Evolutionary conservation across 2,888 invertebrate species (phyloP), one percentile per base, ranked within the genome.

Genomic region (Agrotis ipsilon): DNA sequence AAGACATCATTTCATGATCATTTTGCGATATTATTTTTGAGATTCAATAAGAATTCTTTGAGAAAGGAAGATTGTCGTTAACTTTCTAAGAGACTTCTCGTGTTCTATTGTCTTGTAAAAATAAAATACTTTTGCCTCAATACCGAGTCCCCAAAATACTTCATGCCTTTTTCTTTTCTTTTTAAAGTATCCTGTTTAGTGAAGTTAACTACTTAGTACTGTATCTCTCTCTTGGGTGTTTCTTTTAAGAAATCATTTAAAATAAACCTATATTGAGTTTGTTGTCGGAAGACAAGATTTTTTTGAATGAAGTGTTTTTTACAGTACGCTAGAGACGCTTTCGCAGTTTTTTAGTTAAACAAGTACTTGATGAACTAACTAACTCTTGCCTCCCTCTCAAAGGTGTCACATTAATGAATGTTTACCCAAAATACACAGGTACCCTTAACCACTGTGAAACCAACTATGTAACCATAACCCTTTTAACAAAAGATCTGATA

Each of bases 401-500:
- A n/a, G n/a, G n/a, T n/a, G n/a, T n/a, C n/a, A n/a, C n/a, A n/a
- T n/a, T n/a, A n/a, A n/a, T n/a, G n/a, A 32, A 32, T 32, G 32
- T 3, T 3, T 32, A 32, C 32, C 32, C 32, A 32, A 32, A 9
- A 32, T 9, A 9, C 32, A 32, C 32, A 32, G 7, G 32, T 32
- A 27, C 1, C 5, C 11, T 0, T 27, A 32, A 13, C 13, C 16
- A 68, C 1, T 14, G 9, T 27, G 14, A 27, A 19, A 49, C 1
- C 55, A 51, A 13, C 4, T 3, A 19, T 32, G 32, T 18, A 45
- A 54, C 13, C 13, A 24, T 39, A 27, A 32, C 3, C 32, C 9
- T 32, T 57, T 5, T 24, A 18, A 49, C 49, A 48, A 54, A 73
- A 59, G 3, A 64, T 65, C 32, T n/a, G 6, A 55, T 39, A 71